Base-by-base conservation (phyloP, 1,140 invertebrate genomes). In the Tenebrio molitor region DNA sequence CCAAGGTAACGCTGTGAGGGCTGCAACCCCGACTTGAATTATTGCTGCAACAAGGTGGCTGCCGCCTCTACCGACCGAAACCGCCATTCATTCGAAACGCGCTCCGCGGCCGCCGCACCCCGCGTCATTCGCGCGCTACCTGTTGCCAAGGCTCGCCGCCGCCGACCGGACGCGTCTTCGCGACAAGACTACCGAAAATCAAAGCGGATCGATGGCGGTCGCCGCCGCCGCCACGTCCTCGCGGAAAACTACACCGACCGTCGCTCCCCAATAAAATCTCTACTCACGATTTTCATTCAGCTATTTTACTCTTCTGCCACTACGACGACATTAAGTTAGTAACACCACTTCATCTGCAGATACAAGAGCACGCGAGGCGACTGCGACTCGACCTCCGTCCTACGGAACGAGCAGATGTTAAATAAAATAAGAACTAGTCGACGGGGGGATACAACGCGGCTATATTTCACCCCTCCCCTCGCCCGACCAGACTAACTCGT, bases 41-140 rank as follows among this genome's bases (percentile, higher is more conserved):
- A 78, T 78, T 72, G 78, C 79, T 80, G 79, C 80, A 80, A 81
- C 79, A 81, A 81, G 80, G 80, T 81, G 78, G 76, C 75, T 76
- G 75, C 72, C 63, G 68, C 68, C 73, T 64, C 71, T 46, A 72
- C 73, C 62, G 41, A 66, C 46, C 50, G 50, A 58, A 29, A 58
- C 21, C 23, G 50, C 50, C 50, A 29, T 25, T 58, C 50, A 58
- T 23, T 14, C 50, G 21, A 15, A 58, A 58, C 50, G 50, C 29
- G 25, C 25, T 3, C 25, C 8, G 25, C 50, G 21, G 50, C 23
- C 50, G 46, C 46, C 46, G 17, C 46, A 58, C 50, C 25, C 50
- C 29, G 50, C 50, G 50, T 58, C 50, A 58, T 58, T 58, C 50
- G 29, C 29, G 29, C 29, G 50, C 50, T 58, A 58, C 50, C 50